phyloP scores from a whole-genome alignment of 1,140 invertebrate genomes.

The Ladona fulva region DNA sequence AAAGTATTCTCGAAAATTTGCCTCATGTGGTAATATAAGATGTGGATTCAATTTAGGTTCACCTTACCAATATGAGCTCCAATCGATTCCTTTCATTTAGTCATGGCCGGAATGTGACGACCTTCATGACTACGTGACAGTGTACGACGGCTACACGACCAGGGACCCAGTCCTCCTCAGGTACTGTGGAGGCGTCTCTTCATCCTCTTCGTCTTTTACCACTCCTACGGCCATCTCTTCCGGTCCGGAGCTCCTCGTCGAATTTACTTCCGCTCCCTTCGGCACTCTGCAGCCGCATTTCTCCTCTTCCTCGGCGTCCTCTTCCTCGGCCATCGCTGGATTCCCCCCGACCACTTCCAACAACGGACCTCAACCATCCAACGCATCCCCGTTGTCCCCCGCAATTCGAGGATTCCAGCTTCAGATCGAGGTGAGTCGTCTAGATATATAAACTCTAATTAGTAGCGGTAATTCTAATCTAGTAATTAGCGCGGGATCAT shows the following conservation, averaged over 20 bases:
- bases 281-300: conserved; percentile 64
- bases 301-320: neutral
- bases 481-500: no score
- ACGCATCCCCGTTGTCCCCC: neutral
- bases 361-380: neutral
- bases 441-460: no score
- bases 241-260: conserved; percentile 74
- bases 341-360: neutral
- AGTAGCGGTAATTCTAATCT: no score
- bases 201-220: conserved; percentile 25
- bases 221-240: conserved; percentile 74
- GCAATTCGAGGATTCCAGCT: neutral
- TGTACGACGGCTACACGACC: conserved; percentile 84
- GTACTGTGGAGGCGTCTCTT: conserved; percentile 78
- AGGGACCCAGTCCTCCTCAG: conserved; percentile 77
- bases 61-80: no score
- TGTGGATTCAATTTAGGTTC: no score
- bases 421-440: neutral
- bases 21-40: no score
- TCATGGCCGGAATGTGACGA: conserved; percentile 79
- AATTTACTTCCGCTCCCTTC: conserved; percentile 82
- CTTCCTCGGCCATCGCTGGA: neutral
- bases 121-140: conserved; percentile 77
- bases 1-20: no score
- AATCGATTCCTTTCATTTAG: conserved; percentile 22